These are phyloP conservation scores for Amblyornis subalaris DNA, from an alignment of 2,113 vertebrate genomes.

Conservation along the genomic window DNA sequence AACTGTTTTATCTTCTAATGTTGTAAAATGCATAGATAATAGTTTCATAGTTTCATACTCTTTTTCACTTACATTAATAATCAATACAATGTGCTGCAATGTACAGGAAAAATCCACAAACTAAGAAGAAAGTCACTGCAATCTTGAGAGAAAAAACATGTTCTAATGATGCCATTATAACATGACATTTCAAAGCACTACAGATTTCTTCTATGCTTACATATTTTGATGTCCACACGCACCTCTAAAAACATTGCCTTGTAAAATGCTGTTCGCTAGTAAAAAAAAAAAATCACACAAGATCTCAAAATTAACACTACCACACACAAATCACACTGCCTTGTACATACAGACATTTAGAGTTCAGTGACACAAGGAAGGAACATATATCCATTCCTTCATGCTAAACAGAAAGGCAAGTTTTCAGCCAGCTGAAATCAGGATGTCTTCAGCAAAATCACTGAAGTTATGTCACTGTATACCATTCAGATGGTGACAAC, in stretches of 20 bases:
- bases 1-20: neutral
- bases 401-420: neutral
- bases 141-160: neutral
- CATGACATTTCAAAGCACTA: neutral
- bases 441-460: neutral
- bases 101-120: neutral
- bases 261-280: neutral
- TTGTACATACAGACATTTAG: neutral
- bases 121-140: neutral
- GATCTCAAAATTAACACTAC: neutral
- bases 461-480: neutral
- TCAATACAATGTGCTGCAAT: neutral
- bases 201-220: neutral
- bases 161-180: neutral
- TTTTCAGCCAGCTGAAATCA: neutral
- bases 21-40: neutral
- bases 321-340: neutral
- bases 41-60: neutral
- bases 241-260: neutral
- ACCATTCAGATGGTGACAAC: neutral
- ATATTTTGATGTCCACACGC: neutral
- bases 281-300: neutral
- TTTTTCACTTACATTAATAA: neutral
- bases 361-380: neutral
- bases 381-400: accelerated